phyloP scores from a whole-genome alignment of 2,797 vertebrate genomes.

The Nasua narica region DNA sequence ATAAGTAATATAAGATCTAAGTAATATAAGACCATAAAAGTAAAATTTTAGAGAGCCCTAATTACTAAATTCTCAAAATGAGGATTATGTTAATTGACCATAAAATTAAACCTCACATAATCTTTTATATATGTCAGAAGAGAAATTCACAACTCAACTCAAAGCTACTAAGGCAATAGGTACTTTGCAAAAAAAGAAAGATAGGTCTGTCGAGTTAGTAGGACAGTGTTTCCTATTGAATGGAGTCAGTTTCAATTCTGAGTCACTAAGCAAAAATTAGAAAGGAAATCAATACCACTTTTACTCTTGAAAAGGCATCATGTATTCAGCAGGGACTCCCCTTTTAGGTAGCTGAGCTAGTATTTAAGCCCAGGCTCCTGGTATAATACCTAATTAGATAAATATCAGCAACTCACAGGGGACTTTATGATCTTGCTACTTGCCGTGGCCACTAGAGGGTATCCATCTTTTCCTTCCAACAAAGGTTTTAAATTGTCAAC shows the following conservation, averaged over 20 bases:
- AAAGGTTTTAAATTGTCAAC: neutral
- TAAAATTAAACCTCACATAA: constrained; percentile 7
- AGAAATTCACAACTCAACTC: neutral
- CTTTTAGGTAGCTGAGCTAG: neutral
- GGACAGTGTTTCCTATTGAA: neutral
- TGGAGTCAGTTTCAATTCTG: neutral
- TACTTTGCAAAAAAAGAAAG: neutral
- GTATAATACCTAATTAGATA: neutral
- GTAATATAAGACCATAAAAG: neutral
- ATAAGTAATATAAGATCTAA: neutral
- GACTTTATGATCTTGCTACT: neutral
- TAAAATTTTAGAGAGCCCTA: neutral
- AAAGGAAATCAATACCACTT: constrained; percentile 6
- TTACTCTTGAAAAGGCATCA: neutral
- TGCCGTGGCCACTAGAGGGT: neutral
- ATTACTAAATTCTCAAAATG: constrained; percentile 33
- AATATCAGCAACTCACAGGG: neutral
- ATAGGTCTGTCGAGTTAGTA: neutral
- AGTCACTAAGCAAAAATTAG: constrained; percentile 29
- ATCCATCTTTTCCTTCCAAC: neutral
- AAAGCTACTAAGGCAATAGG: neutral
- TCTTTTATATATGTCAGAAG: neutral
- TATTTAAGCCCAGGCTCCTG: neutral
- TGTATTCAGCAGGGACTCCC: neutral
- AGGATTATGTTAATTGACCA: neutral